Evolutionary conservation across 2,797 vertebrate species (phyloP).

Genomic region (Onychomys torridus): DNA sequence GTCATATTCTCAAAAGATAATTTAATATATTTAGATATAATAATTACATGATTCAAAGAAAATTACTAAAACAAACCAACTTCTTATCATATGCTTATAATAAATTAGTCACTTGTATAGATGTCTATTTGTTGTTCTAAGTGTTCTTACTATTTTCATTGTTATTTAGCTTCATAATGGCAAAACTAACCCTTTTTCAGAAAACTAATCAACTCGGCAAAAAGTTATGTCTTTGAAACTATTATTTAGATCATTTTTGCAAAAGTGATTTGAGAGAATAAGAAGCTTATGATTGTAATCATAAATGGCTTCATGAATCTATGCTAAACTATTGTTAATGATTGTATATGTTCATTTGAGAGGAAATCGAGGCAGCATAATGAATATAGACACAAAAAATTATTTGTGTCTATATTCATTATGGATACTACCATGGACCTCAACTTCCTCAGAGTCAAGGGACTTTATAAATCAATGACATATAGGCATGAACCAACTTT

Average conservation of each 20-base stretch:
- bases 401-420: too few relatives aligned
- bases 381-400: background rate
- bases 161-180: background rate
- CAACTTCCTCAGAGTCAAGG: background rate
- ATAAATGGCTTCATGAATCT: background rate
- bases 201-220: background rate
- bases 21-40: background rate
- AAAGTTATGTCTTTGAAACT: background rate
- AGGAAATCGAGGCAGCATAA: background rate
- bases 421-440: background rate
- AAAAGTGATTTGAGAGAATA: slow-evolving; percentile 18
- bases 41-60: slow-evolving; percentile 14
- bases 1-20: background rate
- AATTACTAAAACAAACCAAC: slow-evolving; percentile 19
- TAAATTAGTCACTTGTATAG: background rate
- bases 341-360: background rate
- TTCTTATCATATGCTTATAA: background rate
- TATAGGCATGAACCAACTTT: background rate
- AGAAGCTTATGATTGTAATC: background rate
- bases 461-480: background rate
- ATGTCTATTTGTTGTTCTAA: background rate
- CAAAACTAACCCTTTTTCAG: background rate
- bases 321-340: background rate
- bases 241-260: background rate
- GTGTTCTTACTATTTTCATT: background rate